These are phyloP conservation scores for Onychomys leucogaster DNA, from an alignment of 2,797 vertebrate genomes.

Conservation along the genomic window DNA sequence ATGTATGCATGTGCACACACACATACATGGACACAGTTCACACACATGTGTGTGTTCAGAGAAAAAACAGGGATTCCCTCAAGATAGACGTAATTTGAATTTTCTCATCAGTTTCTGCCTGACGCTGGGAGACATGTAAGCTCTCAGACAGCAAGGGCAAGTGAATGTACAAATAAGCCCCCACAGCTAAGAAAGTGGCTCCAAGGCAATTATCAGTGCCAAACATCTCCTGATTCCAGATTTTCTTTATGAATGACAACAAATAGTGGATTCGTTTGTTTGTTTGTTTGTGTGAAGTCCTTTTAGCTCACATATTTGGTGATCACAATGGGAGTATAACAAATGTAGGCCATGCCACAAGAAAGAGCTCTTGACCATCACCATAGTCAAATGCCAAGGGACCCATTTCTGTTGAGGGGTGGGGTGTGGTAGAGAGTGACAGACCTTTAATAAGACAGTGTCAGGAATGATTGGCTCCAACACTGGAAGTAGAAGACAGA, in stretches of 20 bases:
- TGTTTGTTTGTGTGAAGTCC: neutral
- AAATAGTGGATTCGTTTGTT: neutral
- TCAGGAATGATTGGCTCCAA: no score
- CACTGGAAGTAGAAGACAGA: no score
- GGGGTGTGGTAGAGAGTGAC: neutral
- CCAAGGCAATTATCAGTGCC: neutral
- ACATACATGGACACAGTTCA: neutral
- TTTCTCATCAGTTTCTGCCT: neutral
- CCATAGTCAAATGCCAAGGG: neutral
- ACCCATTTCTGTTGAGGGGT: neutral
- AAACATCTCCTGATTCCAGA: neutral
- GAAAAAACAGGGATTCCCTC: neutral
- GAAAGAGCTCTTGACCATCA: neutral
- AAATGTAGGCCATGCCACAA: neutral
- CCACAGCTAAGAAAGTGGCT: neutral
- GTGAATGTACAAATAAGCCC: no score
- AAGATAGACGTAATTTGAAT: neutral
- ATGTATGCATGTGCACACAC: no score
- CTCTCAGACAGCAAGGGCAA: neutral
- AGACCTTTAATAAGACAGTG: neutral
- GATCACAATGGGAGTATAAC: neutral
- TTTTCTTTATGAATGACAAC: neutral
- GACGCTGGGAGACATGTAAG: neutral
- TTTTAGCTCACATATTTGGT: neutral
- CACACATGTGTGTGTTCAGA: neutral